Evolutionary conservation across 2,113 vertebrate species (phyloP).

Genomic region (Elephas maximus): DNA sequence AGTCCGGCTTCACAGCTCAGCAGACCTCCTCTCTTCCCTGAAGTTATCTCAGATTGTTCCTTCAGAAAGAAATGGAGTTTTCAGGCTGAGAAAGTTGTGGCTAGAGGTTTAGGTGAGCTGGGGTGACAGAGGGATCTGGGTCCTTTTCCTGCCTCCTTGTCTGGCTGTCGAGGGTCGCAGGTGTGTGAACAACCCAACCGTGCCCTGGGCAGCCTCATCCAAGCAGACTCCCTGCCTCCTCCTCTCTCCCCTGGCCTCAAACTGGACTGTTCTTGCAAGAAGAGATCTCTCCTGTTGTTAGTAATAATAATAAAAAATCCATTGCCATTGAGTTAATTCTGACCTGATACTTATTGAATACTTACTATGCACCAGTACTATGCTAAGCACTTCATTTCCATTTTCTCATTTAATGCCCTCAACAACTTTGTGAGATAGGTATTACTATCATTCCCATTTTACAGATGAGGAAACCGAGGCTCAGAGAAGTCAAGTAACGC

Average conservation of each 20-base stretch:
- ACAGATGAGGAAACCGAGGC: not conserved
- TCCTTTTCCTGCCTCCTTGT: not conserved
- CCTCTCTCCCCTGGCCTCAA: not conserved
- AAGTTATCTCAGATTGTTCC: not conserved
- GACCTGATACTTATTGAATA: not conserved
- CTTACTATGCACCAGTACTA: not conserved
- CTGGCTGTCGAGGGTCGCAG: not conserved
- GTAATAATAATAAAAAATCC: not conserved
- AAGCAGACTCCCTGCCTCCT: conserved; percentile 38
- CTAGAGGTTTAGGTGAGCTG: not conserved
- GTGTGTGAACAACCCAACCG: not conserved
- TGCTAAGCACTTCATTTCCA: conserved; percentile 6
- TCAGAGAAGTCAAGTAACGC: not conserved
- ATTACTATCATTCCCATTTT: not conserved
- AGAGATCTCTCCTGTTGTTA: not conserved
- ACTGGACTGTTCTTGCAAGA: not conserved
- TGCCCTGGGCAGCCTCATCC: not conserved
- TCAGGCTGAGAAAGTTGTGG: not conserved
- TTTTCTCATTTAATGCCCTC: not conserved
- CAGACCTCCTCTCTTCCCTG: not conserved
- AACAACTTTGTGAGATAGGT: not conserved
- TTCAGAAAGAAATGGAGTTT: not conserved
- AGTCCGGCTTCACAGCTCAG: not conserved
- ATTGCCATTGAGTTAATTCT: too few relatives aligned
- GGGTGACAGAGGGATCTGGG: not conserved